Base-by-base conservation (phyloP, 92 coral and sea anemone species). In the Zoanthus sociatus region DNA sequence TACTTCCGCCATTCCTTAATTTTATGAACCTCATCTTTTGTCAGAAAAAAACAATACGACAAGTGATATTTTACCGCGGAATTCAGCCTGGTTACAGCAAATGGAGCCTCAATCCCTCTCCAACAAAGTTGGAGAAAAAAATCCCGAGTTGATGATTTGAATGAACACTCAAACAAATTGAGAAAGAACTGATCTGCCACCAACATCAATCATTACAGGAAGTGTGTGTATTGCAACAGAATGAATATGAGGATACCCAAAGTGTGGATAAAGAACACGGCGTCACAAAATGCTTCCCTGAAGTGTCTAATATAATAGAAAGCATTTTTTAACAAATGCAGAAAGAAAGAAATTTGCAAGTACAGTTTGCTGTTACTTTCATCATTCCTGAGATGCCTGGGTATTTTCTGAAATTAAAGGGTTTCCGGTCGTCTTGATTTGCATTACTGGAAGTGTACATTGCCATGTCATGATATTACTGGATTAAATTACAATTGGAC, bases 61-160 rank as follows among this genome's bases (percentile, higher is more conserved):
- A 93, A 68, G 98, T 97, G 9, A 78, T 97, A 37, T 84, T 82
- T 82, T 90, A 89, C 84, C 92, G 98, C 37, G 96, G 94, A 16
- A 97, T 97, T 87, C 95, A 88, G 47, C 99, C 99, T 30, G 99
- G 98, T 9, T 94, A 94, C 86, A 96, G 99, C 90, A 97, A 97
- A 33, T 97, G 99, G 99, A 88, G 98, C 13, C 89, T 98, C 69
- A 97, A 97, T 86, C 98, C 98, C 21, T 91, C 98, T 6, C 90
- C 92, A 4, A 50, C 83, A 16, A 86, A 90, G 18, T 89, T 92
- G 47, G 88, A 89, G 71, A 78, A 88, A 21, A 37, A 64, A 60
- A 3, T 47, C 66, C 14, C 66, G 58, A 81, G 15, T 47, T 4
- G 5, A 18, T 32, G 10, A 20, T 10, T 6, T 10, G 74, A 93